These are phyloP conservation scores for Lagocephalus sceleratus DNA, from an alignment of 2,797 vertebrate species.

Conservation along the genomic window DNA sequence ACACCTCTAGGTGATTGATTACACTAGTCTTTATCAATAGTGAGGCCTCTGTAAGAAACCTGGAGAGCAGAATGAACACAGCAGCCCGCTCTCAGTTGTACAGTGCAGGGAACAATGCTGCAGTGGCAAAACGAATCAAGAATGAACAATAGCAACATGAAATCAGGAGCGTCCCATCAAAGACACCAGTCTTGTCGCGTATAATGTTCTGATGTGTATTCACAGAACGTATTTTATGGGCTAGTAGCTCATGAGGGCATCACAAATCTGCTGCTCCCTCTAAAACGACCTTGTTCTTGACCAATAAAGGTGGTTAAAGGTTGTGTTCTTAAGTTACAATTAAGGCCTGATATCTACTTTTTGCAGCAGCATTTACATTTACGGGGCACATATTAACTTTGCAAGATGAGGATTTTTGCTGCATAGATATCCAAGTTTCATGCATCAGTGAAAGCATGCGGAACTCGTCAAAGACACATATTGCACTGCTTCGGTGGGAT, in stretches of 20 bases:
- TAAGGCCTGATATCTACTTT: too few species aligned
- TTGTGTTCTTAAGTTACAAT: background rate
- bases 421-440: too few species aligned
- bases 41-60: conserved; percentile 25
- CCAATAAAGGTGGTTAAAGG: conserved; percentile 33
- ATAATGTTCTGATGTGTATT: conserved; percentile 59
- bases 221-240: conserved; percentile 59
- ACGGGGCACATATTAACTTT: too few species aligned
- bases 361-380: too few species aligned
- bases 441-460: too few species aligned
- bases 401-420: too few species aligned
- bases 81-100: conserved; percentile 11
- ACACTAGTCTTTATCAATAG: conserved; percentile 64
- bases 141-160: background rate
- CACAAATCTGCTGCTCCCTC: conserved; percentile 55
- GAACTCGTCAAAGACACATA: background rate
- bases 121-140: conserved; percentile 38
- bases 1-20: conserved; percentile 63
- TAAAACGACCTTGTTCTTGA: conserved; percentile 39
- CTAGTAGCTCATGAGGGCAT: conserved; percentile 53
- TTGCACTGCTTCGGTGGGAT: background rate
- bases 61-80: conserved; percentile 17
- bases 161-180: conserved; percentile 45
- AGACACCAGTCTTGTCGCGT: conserved; percentile 46
- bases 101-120: conserved; percentile 10